A percentile compares a stretch with the other conserved stretches of the same genome.
Conservation (phyloP, 2,888 invertebrate species). For the Metellina segmentata region DNA sequence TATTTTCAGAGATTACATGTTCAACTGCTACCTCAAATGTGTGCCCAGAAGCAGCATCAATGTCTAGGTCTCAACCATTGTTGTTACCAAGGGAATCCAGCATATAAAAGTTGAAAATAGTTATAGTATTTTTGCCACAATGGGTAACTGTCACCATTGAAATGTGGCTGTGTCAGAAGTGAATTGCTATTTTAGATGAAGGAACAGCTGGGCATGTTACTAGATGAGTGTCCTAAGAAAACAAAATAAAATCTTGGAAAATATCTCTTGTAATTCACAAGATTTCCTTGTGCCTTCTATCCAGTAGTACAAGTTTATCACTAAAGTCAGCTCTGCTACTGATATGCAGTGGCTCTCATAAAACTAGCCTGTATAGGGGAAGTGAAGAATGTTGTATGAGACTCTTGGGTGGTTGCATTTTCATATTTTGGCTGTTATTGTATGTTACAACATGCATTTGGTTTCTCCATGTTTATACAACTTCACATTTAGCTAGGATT, state of each 20-base stretch:
- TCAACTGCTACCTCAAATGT: conserved; percentile 76
- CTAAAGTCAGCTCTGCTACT: conserved; percentile 55
- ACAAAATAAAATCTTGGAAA: conserved; percentile 39
- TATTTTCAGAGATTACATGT: conserved; percentile 62
- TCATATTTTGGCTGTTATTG: background rate
- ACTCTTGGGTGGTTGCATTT: background rate
- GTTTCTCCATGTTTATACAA: background rate
- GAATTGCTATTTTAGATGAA: conserved; percentile 13
- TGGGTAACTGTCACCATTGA: background rate
- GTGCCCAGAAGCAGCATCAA: conserved; percentile 56
- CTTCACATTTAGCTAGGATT: background rate
- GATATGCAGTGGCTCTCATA: conserved; percentile 59
- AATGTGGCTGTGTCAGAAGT: conserved; percentile 25
- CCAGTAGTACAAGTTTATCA: conserved; percentile 75
- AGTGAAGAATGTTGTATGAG: conserved; percentile 36
- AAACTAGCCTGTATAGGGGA: conserved; percentile 62
- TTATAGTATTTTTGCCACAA: conserved; percentile 28
- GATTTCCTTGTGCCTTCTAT: conserved; percentile 74
- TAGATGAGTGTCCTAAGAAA: conserved; percentile 47
- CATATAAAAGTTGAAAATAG: conserved; percentile 33
- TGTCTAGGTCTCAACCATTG: conserved; percentile 64
- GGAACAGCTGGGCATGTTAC: conserved; percentile 25
- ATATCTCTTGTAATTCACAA: conserved; percentile 62
- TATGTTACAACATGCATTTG: background rate
- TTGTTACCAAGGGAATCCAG: conserved; percentile 74